Base-by-base conservation (phyloP, 2,888 invertebrate genomes). In the Metalampra italica region DNA sequence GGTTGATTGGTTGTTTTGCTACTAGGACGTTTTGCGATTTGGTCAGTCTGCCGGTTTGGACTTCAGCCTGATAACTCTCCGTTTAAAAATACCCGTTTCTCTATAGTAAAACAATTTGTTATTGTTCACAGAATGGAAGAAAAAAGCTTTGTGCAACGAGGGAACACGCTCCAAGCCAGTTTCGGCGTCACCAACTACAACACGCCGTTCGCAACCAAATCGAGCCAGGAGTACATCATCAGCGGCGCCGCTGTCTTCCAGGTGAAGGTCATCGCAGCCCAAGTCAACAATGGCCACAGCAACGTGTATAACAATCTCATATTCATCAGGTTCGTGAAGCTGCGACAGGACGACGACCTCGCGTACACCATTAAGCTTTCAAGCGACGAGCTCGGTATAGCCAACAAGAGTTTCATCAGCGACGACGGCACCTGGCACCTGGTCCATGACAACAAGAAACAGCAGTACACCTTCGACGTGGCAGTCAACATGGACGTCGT, bases 341-440 rank as follows among this genome's bases (percentile, higher is more conserved):
- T 55, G 2, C 60, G 62, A 0, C 48, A 41, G 0, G 54, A 61
- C 7, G 72, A 75, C 49, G 64, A 71, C 5, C 50, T 70, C 0
- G 59, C 56, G 0, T 77, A 76, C 54, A 56, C 53, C 0, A 61
- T 77, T 5, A 62, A 62, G 38, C 52, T 77, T 29, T 56, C 62
- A 0, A 70, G 75, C 55, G 50, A 46, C 3, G 68, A 68, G 30
- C 55, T 77, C 3, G 52, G 53, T 3, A 61, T 76, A 1, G 11
- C 13, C 0, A 54, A 60, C 41, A 73, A 73, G 46, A 50, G 22
- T 3, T 75, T 77, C 47, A 61, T 57, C 0, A 68, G 65, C 39
- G 74, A 76, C 45, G 73, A 76, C 43, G 75, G 70, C 7, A 71
- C 64, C 14, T 77, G 74, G 74, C 75, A 71, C 45, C 47, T 77